A percentile compares a stretch with the other conserved stretches of the same genome.
These are phyloP conservation scores for Cremastinae sp. DNA, from an alignment of 2,888 invertebrate genomes.

Conservation along the genomic window DNA sequence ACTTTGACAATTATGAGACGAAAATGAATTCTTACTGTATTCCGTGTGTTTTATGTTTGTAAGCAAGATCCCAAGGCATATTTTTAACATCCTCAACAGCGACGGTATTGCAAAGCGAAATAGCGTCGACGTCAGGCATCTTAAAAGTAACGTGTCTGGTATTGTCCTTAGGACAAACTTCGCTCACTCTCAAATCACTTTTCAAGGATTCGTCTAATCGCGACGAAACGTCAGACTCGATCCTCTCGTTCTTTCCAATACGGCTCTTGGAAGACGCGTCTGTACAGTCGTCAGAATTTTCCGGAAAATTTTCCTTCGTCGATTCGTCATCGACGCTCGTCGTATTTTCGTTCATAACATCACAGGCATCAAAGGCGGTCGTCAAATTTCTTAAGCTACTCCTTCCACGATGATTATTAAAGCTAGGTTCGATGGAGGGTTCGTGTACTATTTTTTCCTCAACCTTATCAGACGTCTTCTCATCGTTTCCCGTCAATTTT, in stretches of 20 bases:
- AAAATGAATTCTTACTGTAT: conserved; percentile 84
- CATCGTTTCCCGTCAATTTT: conserved; percentile 34
- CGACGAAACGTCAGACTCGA: background rate
- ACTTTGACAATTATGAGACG: background rate
- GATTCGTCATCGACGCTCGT: conserved; percentile 24
- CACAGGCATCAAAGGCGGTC: conserved; percentile 73
- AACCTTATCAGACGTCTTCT: background rate
- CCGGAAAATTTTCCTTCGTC: conserved; percentile 44
- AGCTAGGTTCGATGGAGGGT: conserved; percentile 37
- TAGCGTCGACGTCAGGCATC: conserved; percentile 58
- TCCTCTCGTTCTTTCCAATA: conserved; percentile 29
- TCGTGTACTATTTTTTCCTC: conserved; percentile 17
- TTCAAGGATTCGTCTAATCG: conserved; percentile 46
- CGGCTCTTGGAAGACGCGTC: conserved; percentile 37
- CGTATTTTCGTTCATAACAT: conserved; percentile 64
- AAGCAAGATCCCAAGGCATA: conserved; percentile 84
- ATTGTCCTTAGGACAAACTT: conserved; percentile 34
- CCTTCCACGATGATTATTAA: conserved; percentile 63
- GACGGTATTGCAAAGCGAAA: conserved; percentile 75
- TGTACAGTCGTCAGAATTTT: conserved; percentile 18
- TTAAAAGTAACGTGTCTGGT: conserved; percentile 59
- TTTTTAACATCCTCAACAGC: conserved; percentile 78
- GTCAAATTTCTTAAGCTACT: conserved; percentile 71
- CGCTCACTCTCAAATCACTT: conserved; percentile 34
- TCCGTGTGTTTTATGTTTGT: conserved; percentile 86